Conservation (phyloP, 1,140 invertebrate species). For the Aphidius gifuensis region DNA sequence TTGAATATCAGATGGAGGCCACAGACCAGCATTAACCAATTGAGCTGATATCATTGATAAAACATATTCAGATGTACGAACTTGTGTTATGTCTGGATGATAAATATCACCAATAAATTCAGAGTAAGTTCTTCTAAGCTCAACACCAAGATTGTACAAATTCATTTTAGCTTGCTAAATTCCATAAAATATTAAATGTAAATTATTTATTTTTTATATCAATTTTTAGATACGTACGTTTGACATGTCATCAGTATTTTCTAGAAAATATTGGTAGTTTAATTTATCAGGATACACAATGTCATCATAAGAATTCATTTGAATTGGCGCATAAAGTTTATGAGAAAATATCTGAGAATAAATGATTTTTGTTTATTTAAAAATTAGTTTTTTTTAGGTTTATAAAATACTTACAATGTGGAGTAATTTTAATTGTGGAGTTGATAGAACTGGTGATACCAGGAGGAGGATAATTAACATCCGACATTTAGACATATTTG, state of each 20-base stretch:
- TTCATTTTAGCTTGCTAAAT: conserved; percentile 34
- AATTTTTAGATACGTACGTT: conserved; percentile 31
- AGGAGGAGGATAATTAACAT: not conserved
- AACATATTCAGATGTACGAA: conserved; percentile 54
- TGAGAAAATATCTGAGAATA: conserved; percentile 34
- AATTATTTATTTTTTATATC: not conserved
- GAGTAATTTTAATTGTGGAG: conserved; percentile 26
- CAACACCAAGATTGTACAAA: conserved; percentile 39
- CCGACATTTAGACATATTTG: not conserved
- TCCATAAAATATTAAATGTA: not conserved
- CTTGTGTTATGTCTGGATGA: conserved; percentile 41
- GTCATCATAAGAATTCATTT: conserved; percentile 20
- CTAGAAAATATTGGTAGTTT: conserved; percentile 33
- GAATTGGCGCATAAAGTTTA: conserved; percentile 34
- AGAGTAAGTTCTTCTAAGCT: conserved; percentile 39
- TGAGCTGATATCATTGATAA: conserved; percentile 60
- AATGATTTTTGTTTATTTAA: not conserved
- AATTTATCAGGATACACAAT: conserved; percentile 30
- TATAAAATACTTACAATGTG: conserved; percentile 30
- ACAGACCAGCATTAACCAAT: conserved; percentile 57
- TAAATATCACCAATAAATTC: conserved; percentile 39
- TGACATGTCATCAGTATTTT: conserved; percentile 32
- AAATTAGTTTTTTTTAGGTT: conserved; percentile 1
- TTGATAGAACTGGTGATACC: not conserved
- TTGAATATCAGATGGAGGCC: conserved; percentile 47